A percentile compares a stretch with the other conserved stretches of the same genome.
Conservation (phyloP, 2,888 invertebrate species). For the Tineola bisselliella region DNA sequence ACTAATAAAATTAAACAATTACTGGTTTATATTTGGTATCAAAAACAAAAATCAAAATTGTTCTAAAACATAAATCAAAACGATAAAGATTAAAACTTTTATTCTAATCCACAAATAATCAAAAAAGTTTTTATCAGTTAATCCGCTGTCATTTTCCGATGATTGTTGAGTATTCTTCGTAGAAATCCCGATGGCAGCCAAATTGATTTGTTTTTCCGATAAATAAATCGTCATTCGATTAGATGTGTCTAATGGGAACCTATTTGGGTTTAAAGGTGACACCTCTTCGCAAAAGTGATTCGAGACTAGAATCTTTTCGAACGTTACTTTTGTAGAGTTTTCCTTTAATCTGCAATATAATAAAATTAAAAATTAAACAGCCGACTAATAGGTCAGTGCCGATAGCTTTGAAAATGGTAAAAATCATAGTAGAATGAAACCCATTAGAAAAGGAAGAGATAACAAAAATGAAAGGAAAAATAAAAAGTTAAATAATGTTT, state of each 20-base stretch:
- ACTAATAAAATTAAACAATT: no score
- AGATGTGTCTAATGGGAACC: conserved; percentile 23
- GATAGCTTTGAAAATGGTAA: no score
- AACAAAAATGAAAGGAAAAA: no score
- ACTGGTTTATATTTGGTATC: no score
- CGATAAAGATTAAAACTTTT: conserved; percentile 41
- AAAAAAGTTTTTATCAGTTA: conserved; percentile 25
- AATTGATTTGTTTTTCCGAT: conserved; percentile 22
- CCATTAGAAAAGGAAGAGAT: no score
- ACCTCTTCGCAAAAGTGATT: conserved; percentile 31
- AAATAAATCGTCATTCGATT: conserved; percentile 28
- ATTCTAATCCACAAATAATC: conserved; percentile 56
- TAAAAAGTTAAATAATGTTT: no score
- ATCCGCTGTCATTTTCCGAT: neutral
- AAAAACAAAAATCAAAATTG: no score
- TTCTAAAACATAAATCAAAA: conserved; percentile 55
- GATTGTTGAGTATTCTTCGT: conserved; percentile 24
- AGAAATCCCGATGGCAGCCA: conserved; percentile 37
- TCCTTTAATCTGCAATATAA: neutral
- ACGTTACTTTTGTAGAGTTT: conserved; percentile 19
- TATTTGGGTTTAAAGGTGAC: conserved; percentile 24
- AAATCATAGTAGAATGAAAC: no score
- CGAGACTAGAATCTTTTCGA: conserved; percentile 34
- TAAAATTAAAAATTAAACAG: no score
- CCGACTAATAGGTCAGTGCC: no score